These are phyloP conservation scores for Trypoxylon attenuatum DNA, from an alignment of 2,888 invertebrate genomes.

Conservation along the genomic window DNA sequence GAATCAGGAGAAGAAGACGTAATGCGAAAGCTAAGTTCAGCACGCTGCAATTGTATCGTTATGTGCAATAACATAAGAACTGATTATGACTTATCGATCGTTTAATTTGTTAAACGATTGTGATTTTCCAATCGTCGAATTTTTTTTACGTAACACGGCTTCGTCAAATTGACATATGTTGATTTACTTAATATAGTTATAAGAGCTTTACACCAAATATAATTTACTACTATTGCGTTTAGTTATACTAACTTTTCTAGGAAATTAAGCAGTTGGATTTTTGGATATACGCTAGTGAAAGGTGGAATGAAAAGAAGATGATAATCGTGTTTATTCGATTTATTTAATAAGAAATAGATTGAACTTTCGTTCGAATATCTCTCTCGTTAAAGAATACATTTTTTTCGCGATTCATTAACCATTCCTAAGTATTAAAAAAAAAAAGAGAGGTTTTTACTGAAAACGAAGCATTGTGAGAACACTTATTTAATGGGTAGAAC, in stretches of 20 bases:
- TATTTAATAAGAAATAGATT: background rate
- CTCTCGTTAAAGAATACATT: background rate
- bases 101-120: no score
- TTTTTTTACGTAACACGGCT: no score
- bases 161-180: background rate
- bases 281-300: background rate
- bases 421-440: no score
- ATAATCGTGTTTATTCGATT: background rate
- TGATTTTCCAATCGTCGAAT: no score
- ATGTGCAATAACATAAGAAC: no score
- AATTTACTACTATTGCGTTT: constrained; percentile 48
- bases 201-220: constrained; percentile 62
- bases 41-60: background rate
- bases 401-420: no score
- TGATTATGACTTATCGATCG: no score
- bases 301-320: constrained; percentile 3
- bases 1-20: constrained; percentile 51
- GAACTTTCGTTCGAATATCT: background rate
- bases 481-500: no score
- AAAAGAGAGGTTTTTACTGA: no score
- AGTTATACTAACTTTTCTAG: constrained; percentile 9
- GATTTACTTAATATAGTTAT: constrained; percentile 30
- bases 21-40: background rate
- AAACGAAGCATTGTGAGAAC: no score
- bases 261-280: background rate